phyloP scores from a whole-genome alignment of 2,113 vertebrate genomes.

The Corythornis madagascariensis region DNA sequence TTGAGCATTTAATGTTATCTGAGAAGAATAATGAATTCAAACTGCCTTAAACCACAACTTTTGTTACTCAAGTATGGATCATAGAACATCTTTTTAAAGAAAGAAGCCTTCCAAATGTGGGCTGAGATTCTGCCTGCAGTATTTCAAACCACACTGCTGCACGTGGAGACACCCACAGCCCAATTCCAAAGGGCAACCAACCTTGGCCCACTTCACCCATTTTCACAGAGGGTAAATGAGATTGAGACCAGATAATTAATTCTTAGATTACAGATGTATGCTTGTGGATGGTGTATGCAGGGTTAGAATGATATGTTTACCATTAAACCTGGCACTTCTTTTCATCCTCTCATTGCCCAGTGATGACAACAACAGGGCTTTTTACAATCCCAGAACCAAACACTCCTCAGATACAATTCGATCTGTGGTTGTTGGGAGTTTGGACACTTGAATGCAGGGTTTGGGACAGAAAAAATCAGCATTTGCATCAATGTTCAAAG shows the following conservation, averaged over 20 bases:
- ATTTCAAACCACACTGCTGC: not conserved
- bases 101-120: not conserved
- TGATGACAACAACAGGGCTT: not conserved
- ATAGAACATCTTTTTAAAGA: not conserved
- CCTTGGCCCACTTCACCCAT: not conserved
- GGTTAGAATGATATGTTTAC: not conserved
- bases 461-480: not conserved
- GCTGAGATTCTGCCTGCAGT: not conserved
- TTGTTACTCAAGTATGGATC: not conserved
- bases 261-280: not conserved
- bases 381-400: not conserved
- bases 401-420: not conserved
- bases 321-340: not conserved
- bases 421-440: not conserved
- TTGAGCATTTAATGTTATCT: not conserved
- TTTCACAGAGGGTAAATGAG: not conserved
- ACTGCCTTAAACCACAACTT: not conserved
- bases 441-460: not conserved
- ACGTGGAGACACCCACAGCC: not conserved
- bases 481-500: not conserved
- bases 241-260: not conserved
- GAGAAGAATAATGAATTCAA: conserved; percentile 17
- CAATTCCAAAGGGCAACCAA: not conserved
- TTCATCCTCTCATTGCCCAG: not conserved
- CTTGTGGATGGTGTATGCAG: not conserved